A percentile compares a stretch with the other conserved stretches of the same genome.
Evolutionary conservation across 2,113 vertebrate genomes (phyloP).

Genomic region (Dendrocopos noguchii): DNA sequence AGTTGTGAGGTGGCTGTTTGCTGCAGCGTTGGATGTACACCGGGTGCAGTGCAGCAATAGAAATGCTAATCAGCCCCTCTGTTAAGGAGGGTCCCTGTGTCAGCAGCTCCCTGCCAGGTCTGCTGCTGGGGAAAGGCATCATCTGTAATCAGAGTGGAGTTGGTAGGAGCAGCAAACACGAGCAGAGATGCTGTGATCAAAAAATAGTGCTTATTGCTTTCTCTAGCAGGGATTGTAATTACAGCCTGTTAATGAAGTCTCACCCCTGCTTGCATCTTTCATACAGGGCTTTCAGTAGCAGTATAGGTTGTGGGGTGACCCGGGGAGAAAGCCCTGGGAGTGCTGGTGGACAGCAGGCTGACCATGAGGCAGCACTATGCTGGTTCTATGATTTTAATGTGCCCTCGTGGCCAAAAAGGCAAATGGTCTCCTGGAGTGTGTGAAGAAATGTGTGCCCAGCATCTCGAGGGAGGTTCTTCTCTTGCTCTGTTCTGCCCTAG

Average conservation of each 20-base stretch:
- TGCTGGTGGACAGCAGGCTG: too few species aligned
- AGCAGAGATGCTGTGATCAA: neutral
- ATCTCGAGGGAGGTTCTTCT: too few species aligned
- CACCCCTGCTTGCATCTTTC: neutral
- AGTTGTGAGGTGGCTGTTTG: constrained; percentile 66
- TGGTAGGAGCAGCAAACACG: neutral
- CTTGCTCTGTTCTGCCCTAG: too few species aligned
- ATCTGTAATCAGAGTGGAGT: constrained; percentile 23
- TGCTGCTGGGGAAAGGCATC: neutral
- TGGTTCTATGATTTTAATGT: too few species aligned
- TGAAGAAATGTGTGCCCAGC: too few species aligned
- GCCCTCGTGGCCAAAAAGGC: too few species aligned
- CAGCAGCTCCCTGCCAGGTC: constrained; percentile 42
- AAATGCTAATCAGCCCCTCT: constrained; percentile 30
- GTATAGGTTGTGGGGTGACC: too few species aligned
- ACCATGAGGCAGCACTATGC: too few species aligned
- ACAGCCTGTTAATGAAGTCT: neutral
- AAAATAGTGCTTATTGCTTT: neutral
- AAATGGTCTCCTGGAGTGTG: too few species aligned
- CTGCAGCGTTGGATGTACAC: constrained; percentile 17
- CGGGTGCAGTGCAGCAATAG: neutral
- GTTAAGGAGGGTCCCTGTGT: neutral
- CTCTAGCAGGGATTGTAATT: neutral
- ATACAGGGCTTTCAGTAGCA: neutral
- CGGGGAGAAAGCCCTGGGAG: too few species aligned